Conservation (phyloP, 2,113 vertebrate genomes). For the Monarcha castaneiventris region DNA sequence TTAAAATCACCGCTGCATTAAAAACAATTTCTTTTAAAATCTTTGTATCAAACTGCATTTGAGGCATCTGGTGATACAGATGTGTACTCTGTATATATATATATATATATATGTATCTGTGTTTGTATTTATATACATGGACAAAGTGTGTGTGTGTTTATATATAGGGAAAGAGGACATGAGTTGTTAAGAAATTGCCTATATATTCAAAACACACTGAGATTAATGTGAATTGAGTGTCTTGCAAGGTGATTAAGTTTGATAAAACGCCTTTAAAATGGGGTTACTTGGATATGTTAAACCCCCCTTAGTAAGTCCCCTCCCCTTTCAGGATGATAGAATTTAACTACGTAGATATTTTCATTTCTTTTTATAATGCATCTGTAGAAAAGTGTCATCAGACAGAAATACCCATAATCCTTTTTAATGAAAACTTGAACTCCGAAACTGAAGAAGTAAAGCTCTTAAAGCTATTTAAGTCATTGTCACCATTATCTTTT, state of each 20-base stretch:
- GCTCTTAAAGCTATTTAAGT: neutral
- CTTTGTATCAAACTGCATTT: neutral
- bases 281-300: neutral
- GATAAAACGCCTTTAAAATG: neutral
- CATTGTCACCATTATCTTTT: slow-evolving; percentile 45
- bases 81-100: neutral
- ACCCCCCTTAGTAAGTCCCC: neutral
- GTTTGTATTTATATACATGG: neutral
- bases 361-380: neutral
- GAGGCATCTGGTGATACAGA: neutral
- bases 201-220: neutral
- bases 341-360: neutral
- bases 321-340: neutral
- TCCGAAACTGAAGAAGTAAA: neutral
- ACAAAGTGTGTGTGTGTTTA: neutral
- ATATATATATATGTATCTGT: neutral
- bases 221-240: neutral
- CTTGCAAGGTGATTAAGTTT: neutral
- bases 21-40: neutral
- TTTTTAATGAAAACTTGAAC: slow-evolving; percentile 51
- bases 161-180: neutral
- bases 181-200: neutral
- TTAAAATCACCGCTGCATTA: neutral
- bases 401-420: slow-evolving; percentile 72
- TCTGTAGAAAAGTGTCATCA: neutral